Percentiles rank a stretch among this genome's conserved stretches.
phyloP scores from a whole-genome alignment of 2,797 vertebrate genomes.

The Heterohyrax brucei region DNA sequence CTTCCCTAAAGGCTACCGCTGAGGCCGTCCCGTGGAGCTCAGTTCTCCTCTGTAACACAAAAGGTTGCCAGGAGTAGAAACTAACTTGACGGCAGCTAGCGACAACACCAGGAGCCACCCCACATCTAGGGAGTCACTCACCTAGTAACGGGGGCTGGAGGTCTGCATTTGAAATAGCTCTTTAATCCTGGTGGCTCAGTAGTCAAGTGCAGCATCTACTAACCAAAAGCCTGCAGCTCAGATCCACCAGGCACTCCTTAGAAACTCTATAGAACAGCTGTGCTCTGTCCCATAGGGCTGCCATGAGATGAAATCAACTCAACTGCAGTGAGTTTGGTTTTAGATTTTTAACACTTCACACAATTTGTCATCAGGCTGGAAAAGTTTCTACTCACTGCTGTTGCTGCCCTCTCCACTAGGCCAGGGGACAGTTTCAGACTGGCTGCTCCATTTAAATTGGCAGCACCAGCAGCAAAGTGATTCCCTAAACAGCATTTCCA shows the following conservation, averaged over 20 bases:
- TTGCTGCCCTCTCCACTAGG: background rate
- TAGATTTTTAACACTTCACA: background rate
- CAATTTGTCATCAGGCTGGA: background rate
- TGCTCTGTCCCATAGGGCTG: no score
- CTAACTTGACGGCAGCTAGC: background rate
- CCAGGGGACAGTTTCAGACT: background rate
- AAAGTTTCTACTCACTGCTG: background rate
- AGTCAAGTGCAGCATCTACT: no score
- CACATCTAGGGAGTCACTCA: background rate
- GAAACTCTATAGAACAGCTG: no score
- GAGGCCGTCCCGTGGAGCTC: no score
- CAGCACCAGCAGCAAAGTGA: background rate
- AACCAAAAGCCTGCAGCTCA: no score
- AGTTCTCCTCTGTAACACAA: no score
- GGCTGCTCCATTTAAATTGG: background rate
- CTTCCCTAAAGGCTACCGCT: no score
- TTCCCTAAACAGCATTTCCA: conserved; percentile 49
- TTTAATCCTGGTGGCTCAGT: no score
- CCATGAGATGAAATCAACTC: no score
- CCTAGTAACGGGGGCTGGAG: background rate
- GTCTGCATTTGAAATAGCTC: background rate
- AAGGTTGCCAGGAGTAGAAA: background rate
- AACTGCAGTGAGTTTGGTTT: no score
- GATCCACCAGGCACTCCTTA: no score
- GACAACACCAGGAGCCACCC: no score